Percentiles rank a stretch among this genome's conserved stretches.
These are phyloP conservation scores for Calameuta filiformis DNA, from an alignment of 2,888 invertebrate genomes.

Conservation along the genomic window DNA sequence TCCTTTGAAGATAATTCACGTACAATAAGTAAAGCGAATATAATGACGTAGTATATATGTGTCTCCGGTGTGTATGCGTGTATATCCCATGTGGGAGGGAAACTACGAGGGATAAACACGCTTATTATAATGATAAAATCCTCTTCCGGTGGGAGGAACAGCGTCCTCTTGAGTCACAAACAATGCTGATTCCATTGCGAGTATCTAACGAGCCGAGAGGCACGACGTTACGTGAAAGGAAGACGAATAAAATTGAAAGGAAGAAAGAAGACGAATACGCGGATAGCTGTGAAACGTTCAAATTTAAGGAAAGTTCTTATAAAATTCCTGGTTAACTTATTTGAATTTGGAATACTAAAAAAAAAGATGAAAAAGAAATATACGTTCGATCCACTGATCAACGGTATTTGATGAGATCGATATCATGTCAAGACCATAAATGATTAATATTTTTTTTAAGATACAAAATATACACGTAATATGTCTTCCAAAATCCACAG, in stretches of 20 bases:
- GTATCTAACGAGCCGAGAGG: not conserved
- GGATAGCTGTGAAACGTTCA: not conserved
- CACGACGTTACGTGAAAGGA: conserved; percentile 11
- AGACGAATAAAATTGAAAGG: conserved; percentile 5
- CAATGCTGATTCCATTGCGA: conserved; percentile 30
- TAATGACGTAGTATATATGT: not conserved
- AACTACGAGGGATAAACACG: not conserved
- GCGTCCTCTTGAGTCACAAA: conserved; percentile 6
- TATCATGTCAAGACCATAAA: not conserved
- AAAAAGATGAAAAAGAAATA: not conserved
- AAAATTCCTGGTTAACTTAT: not conserved
- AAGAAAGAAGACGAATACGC: not conserved
- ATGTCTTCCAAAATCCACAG: not conserved
- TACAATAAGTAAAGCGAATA: not conserved
- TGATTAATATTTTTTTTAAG: not conserved
- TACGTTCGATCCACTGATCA: not conserved
- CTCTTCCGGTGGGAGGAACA: not conserved
- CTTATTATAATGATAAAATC: not conserved
- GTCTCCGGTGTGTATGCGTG: not conserved
- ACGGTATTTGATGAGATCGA: not conserved
- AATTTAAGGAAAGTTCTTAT: not conserved
- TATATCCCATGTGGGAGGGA: not conserved
- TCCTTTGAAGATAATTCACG: not conserved
- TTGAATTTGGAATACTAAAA: not conserved
- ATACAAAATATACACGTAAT: not conserved